Base-by-base conservation (phyloP, 2,113 vertebrate species). In the Bothrops jararaca region DNA sequence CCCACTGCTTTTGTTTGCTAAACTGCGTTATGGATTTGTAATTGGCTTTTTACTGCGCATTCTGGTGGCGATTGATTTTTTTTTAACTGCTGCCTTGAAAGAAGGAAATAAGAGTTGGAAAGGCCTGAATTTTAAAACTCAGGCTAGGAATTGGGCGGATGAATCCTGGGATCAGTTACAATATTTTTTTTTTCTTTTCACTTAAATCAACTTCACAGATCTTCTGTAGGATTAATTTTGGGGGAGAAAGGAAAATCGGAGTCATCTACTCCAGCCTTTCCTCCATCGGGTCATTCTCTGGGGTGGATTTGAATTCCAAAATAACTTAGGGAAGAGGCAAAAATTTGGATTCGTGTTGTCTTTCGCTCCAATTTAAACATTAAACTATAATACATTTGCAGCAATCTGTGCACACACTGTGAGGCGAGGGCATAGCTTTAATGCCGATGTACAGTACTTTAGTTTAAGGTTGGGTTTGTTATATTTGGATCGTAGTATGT, bases 1-100 rank as follows among this genome's bases (percentile, higher is more conserved):
- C 58, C 60, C 88, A 93, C 95, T 95, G 95, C 94, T 91, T 93
- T 93, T 93, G 95, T 91, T 91, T 94, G 89, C 91, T 96, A 95
- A 96, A 94, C 92, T 92, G 92, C 91, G 85, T 90, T 92, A 86
- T 86, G 39, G 88, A 85, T 95, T 52, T 95, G 92, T 91, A 91
- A 93, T 57, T 94, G 87, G 92, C 92, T 96, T 95, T 95, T 42
- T n/a, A 20, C 87, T 93, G 54, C 64, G 89, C 92, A 93, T 95
- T 95, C 93, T 87, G 85, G 69, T 92, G 94, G 74, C 94, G 57
- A 92, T 89, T 94, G 93, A 95, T 95, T 90, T 92, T 89, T 92
- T 89, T 93, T 88, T n/a, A 89, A 92, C 23, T 56, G 85, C 60
- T 91, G 85, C 85, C 92, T 96, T 90, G 50, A 53, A 89, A 18